Evolutionary conservation across 2,113 vertebrate species (phyloP).

Genomic region (Pandion haliaetus): DNA sequence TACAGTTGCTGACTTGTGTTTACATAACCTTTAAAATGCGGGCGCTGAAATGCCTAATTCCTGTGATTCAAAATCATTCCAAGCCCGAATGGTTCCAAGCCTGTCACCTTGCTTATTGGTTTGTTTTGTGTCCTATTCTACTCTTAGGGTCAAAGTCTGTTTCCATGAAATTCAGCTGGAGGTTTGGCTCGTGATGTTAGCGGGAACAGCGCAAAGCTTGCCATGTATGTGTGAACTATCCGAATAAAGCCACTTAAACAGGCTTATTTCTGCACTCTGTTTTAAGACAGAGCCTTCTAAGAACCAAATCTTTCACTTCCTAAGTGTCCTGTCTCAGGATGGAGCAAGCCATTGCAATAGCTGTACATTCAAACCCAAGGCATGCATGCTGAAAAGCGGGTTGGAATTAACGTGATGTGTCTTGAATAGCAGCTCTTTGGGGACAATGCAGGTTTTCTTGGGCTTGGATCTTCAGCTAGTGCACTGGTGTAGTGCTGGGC

Average conservation of each 20-base stretch:
- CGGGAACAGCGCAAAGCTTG: not conserved
- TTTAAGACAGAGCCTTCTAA: not conserved
- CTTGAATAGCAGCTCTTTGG: not conserved
- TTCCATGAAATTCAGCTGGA: not conserved
- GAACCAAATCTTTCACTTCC: not conserved
- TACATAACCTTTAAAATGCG: constrained; percentile 24
- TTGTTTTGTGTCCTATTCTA: not conserved
- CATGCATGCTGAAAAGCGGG: rapidly evolving
- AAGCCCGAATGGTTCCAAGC: not conserved
- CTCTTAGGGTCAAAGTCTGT: not conserved
- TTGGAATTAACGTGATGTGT: not conserved
- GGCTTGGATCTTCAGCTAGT: not conserved
- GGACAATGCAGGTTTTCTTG: not conserved
- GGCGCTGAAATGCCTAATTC: not conserved
- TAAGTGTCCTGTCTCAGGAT: not conserved
- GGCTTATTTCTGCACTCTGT: not conserved
- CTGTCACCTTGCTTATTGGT: not conserved
- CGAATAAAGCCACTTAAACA: not conserved
- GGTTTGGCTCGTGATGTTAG: not conserved
- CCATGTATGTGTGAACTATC: not conserved
- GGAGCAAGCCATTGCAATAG: not conserved
- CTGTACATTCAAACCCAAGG: not conserved
- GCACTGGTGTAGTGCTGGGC: not conserved
- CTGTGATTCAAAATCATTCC: constrained; percentile 58
- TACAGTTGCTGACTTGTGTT: constrained; percentile 34